phyloP scores from a whole-genome alignment of 2,797 vertebrate genomes.

The Podargus strigoides region DNA sequence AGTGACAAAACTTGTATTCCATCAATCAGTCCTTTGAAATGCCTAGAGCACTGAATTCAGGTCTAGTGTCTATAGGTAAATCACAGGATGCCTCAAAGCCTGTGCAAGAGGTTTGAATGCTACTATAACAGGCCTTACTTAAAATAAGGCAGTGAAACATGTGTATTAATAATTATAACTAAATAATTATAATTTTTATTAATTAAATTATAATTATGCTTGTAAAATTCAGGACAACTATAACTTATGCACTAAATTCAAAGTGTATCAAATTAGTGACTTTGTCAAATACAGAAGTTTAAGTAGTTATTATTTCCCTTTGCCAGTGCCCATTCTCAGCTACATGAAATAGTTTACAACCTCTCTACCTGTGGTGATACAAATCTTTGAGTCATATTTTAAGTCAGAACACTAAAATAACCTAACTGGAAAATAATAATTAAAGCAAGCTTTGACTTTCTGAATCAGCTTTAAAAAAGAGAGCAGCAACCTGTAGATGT shows the following conservation, averaged over 20 bases:
- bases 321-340: not conserved
- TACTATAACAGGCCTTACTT: not conserved
- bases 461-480: not conserved
- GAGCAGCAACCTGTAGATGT: not conserved
- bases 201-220: not conserved
- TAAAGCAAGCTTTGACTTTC: not conserved
- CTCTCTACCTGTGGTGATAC: not conserved
- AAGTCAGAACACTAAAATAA: not conserved
- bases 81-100: not conserved
- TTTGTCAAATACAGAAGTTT: not conserved
- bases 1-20: not conserved
- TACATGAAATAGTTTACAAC: not conserved
- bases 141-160: not conserved
- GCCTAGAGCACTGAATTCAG: not conserved
- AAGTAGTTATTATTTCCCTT: not conserved
- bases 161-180: not conserved
- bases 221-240: not conserved
- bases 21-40: not conserved
- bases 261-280: not conserved
- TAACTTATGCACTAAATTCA: not conserved
- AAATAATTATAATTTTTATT: not conserved
- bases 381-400: not conserved
- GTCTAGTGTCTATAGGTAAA: not conserved
- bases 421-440: not conserved
- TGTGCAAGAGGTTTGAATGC: not conserved